phyloP scores from a whole-genome alignment of 2,888 invertebrate species.

The Drosophila meridionalis region DNA sequence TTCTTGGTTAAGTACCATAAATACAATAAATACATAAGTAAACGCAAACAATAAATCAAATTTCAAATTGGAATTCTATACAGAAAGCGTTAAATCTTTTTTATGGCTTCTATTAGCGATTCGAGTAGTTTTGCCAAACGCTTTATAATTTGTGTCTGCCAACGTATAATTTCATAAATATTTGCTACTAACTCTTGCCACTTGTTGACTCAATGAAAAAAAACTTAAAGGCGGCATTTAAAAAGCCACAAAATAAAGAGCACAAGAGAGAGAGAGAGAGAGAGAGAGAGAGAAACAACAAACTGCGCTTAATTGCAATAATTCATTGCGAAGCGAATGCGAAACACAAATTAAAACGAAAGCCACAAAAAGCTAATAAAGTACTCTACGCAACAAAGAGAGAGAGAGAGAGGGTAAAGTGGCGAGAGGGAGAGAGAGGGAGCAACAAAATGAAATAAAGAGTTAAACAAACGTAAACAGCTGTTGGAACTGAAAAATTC shows the following conservation, averaged over 20 bases:
- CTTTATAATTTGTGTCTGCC: conserved; percentile 33
- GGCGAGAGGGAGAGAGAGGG: neutral
- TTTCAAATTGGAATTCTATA: conserved; percentile 1
- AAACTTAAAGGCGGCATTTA: conserved; percentile 59
- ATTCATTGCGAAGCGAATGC: conserved; percentile 66
- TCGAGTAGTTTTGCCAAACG: conserved; percentile 35
- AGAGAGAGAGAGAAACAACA: neutral
- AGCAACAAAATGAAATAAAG: conserved; percentile 50
- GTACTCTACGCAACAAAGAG: conserved; percentile 29
- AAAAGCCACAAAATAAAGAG: conserved; percentile 62
- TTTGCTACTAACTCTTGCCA: conserved; percentile 70
- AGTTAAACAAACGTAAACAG: conserved; percentile 72
- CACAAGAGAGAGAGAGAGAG: conserved; percentile 4
- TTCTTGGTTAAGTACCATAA: conserved; percentile 6
- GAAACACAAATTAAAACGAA: conserved; percentile 60
- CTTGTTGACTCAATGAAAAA: conserved; percentile 37
- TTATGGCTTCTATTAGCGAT: conserved; percentile 37
- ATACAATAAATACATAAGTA: too few relatives aligned
- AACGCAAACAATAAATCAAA: conserved; percentile 14
- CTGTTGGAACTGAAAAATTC: conserved; percentile 55
- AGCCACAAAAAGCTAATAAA: conserved; percentile 73
- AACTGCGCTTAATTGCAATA: conserved; percentile 77
- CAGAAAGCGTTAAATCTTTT: conserved; percentile 27
- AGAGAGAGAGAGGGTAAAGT: neutral
- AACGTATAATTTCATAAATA: conserved; percentile 67